A percentile compares a stretch with the other conserved stretches of the same genome.
phyloP scores from a whole-genome alignment of 2,113 vertebrate genomes.

The Crotalus helleri region DNA sequence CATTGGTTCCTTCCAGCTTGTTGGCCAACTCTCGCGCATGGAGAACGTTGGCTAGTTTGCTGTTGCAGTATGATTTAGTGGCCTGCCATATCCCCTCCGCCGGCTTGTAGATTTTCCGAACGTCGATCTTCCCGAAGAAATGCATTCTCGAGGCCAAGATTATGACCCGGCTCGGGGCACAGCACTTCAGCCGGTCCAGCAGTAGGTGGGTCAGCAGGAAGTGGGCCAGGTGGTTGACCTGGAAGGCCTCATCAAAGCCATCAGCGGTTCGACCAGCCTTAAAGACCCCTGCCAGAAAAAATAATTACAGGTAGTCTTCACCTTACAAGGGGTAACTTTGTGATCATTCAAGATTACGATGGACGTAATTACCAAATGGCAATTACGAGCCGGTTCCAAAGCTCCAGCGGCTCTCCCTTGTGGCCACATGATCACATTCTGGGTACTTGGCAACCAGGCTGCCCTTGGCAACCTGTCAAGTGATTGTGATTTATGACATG shows the following conservation, averaged over 20 bases:
- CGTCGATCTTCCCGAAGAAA: slow-evolving; percentile 69
- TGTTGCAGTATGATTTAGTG: slow-evolving; percentile 77
- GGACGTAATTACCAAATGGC: neutral
- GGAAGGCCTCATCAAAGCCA: slow-evolving; percentile 77
- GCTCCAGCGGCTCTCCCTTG: neutral
- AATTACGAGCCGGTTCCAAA: neutral
- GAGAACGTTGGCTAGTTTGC: slow-evolving; percentile 90
- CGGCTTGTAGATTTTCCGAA: slow-evolving; percentile 64
- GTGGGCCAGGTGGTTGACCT: slow-evolving; percentile 89
- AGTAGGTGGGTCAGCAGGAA: slow-evolving; percentile 89
- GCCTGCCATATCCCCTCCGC: slow-evolving; percentile 24
- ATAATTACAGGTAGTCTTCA: neutral
- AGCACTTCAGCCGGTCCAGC: slow-evolving; percentile 77
- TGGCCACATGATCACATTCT: neutral
- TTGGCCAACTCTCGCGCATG: slow-evolving; percentile 84
- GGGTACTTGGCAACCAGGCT: neutral
- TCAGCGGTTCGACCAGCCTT: slow-evolving; percentile 73
- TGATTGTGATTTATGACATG: too few relatives aligned
- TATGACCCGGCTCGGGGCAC: slow-evolving; percentile 79
- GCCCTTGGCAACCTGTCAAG: neutral
- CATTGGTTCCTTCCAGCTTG: slow-evolving; percentile 74
- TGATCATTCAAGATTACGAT: neutral
- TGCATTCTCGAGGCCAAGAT: slow-evolving; percentile 77
- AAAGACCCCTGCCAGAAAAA: slow-evolving; percentile 70
- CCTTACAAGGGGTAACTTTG: neutral